These are phyloP conservation scores for Sitobion miscanthi DNA, from an alignment of 1,140 invertebrate species.

Conservation along the genomic window DNA sequence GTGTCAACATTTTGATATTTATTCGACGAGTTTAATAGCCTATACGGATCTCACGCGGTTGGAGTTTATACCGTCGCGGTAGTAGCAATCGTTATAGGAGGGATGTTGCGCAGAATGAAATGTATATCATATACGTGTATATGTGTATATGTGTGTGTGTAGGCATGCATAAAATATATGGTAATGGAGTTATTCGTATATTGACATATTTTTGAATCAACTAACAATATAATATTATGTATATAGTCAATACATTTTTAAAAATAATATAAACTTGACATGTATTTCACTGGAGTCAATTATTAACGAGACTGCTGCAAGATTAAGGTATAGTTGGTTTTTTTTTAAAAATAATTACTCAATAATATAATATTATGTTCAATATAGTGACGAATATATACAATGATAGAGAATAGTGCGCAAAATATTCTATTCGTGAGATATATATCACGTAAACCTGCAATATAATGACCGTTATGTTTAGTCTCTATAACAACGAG, in stretches of 20 bases:
- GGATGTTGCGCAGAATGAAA: neutral
- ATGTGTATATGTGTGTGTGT: too few species aligned
- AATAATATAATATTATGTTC: too few species aligned
- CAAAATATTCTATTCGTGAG: neutral
- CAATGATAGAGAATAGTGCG: neutral
- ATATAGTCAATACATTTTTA: neutral
- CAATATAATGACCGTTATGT: neutral
- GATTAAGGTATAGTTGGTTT: neutral
- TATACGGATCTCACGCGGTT: neutral
- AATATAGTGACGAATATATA: neutral
- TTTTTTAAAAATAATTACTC: neutral
- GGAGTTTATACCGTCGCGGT: neutral
- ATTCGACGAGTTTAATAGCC: neutral
- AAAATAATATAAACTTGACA: neutral
- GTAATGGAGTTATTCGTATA: neutral
- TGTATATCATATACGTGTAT: too few species aligned
- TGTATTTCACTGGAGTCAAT: neutral
- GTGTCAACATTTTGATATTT: neutral
- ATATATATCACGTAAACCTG: neutral
- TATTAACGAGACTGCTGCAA: neutral
- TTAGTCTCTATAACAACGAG: neutral
- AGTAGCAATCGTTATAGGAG: neutral
- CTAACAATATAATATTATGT: neutral
- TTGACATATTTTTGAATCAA: neutral
- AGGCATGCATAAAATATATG: too few species aligned